Percentiles rank a stretch among this genome's conserved stretches.
Evolutionary conservation across 2,888 invertebrate genomes (phyloP).

Genomic region (Miltochrista miniata): DNA sequence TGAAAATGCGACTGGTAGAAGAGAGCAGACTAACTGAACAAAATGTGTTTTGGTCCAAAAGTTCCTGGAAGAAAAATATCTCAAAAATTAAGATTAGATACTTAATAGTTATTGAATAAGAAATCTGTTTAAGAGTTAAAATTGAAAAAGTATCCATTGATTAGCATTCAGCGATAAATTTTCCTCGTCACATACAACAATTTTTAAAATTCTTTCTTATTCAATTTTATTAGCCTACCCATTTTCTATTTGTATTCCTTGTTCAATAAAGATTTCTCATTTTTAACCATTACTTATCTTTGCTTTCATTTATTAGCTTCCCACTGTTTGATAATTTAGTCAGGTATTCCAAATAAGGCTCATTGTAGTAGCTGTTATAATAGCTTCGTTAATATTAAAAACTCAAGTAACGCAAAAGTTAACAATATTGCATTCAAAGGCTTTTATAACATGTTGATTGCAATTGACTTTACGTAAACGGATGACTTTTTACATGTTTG

Average conservation of each 20-base stretch:
- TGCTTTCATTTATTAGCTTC: background rate
- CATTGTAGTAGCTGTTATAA: background rate
- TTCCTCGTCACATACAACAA: too few species aligned
- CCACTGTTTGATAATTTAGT: background rate
- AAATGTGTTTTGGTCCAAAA: background rate
- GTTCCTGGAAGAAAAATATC: background rate
- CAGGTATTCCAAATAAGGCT: constrained; percentile 7
- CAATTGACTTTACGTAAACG: constrained; percentile 47
- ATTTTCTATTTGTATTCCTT: background rate
- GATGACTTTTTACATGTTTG: constrained; percentile 52
- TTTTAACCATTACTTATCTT: background rate
- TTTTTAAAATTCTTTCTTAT: background rate
- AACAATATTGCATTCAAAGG: constrained; percentile 41
- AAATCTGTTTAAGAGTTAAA: too few species aligned
- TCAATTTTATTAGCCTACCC: too few species aligned
- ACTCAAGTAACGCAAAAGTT: constrained; percentile 3
- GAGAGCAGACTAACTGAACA: background rate
- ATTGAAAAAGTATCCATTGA: too few species aligned
- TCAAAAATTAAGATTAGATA: too few species aligned
- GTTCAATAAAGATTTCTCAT: background rate
- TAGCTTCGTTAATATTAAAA: too few species aligned
- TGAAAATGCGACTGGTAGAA: constrained; percentile 12
- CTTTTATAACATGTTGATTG: constrained; percentile 37
- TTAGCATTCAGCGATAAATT: too few species aligned
- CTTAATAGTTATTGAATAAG: too few species aligned